Conservation (phyloP, 64 coral and sea anemone genomes). For the Actinia equina region DNA sequence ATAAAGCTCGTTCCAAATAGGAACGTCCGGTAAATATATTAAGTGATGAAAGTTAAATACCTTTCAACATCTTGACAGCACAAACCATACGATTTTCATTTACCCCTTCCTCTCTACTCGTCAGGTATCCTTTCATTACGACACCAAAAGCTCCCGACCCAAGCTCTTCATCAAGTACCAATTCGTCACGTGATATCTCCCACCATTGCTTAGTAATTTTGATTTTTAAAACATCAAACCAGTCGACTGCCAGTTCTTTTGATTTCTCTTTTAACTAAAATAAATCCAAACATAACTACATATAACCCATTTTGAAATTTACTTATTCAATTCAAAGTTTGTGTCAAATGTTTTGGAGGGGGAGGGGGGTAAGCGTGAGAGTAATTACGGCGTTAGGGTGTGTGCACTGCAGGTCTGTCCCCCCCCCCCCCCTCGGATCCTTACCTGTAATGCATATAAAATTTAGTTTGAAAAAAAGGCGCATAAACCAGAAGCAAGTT, state of each 20-base stretch:
- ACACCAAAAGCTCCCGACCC: conserved; percentile 82
- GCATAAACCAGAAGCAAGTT: no score
- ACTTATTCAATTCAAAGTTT: no score
- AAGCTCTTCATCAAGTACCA: conserved; percentile 45
- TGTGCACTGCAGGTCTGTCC: no score
- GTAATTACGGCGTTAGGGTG: no score
- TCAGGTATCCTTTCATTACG: conserved; percentile 74
- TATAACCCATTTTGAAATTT: no score
- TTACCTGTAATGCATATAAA: no score
- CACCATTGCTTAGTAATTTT: conserved; percentile 48
- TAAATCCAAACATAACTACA: neutral
- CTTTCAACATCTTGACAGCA: conserved; percentile 82
- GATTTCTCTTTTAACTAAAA: neutral
- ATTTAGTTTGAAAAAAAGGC: no score
- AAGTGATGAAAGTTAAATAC: neutral
- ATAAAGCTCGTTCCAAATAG: no score
- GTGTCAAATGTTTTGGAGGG: no score
- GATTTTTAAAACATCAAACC: neutral
- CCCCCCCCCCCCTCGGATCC: no score
- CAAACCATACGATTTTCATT: conserved; percentile 31
- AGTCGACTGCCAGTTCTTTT: neutral
- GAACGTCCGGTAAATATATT: no score
- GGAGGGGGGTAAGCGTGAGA: no score
- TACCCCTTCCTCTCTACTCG: conserved; percentile 32
- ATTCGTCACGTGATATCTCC: conserved; percentile 57